Base-by-base conservation (phyloP, 2,888 invertebrate species). In the Polydrusus tereticollis region DNA sequence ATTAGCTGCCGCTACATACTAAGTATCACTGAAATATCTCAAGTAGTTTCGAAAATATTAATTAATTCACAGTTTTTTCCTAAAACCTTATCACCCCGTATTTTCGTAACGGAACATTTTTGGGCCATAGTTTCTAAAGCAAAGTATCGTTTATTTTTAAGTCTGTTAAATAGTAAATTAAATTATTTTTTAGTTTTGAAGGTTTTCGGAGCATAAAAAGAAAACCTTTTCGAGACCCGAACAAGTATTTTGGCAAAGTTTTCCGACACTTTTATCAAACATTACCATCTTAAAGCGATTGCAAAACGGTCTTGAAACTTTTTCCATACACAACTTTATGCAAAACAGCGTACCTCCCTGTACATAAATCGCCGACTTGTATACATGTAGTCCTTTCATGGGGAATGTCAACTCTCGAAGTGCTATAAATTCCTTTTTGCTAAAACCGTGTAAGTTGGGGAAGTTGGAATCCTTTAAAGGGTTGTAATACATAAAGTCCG, bases 401-500 rank as follows among this genome's bases (percentile, higher is more conserved):
- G 52, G 26, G 52, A 23, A 60, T 68, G 72, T 72, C 72, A 72
- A 47, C 67, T 64, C 71, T 71, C 72, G 58, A 72, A 72, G 64
- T 72, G 72, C 72, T 72, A 72, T 72, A 72, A 72, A 72, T 72
- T 72, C 72, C 72, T 72, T 72, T 72, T 72, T 72, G 68, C 72
- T 62, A 68, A 72, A 72, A 72, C 72, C 68, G 63, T 68, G 72
- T 60, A 72, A 72, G 63, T 72, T 72, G 58, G 72, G 58, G 62
- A 72, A 72, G 63, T 72, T 72, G 20, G 63, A 67, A 72, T 72
- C 72, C 72, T 68, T 72, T 68, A 72, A 72, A 72, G 72, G 72
- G 68, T 64, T 60, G 68, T 72, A 72, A 72, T 72, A 72, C 68
- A 68, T 72, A 72, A 68, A 72, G 72, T 72, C 72, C 72, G 68